Evolutionary conservation across 2,888 invertebrate species (phyloP), one percentile per base, ranked within the genome.

Genomic region (Fragum sueziense): DNA sequence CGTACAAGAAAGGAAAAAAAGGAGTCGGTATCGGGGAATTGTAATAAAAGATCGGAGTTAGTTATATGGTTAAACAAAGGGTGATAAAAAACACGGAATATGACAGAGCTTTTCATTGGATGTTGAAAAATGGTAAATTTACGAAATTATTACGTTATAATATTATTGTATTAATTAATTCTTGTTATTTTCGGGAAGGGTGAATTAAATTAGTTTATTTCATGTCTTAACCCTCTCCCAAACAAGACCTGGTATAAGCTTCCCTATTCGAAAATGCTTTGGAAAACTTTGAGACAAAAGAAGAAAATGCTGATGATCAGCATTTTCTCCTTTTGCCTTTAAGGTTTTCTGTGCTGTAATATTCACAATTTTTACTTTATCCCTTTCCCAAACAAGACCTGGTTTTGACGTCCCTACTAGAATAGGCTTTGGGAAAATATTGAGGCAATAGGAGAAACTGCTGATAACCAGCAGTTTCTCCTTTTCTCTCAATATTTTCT

Each of bases 41-140:
- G 41, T 65, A 65, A 65, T 65, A 41, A 65, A 65, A 41, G 65
- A n/a, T n/a, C n/a, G n/a, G n/a, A 37, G 4, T 65, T 37, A 65
- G 65, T 65, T 65, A 65, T 34, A 65, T 41, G 22, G 34, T 65
- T 65, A 41, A 41, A 65, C 65, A 65, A 65, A 65, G 65, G 65
- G 65, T 65, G 65, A 65, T 65, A 65, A 65, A 65, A 65, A 41
- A 65, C 22, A 4, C 14, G 17, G 41, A 27, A 65, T 65, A 65
- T 65, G 65, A 65, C 65, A 41, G 65, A 22, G 20, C 3, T 41
- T 41, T 41, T 41, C 22, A 9, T 34, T 65, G 65, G 65, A 65
- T n/a, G 41, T 65, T 29, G 34, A 65, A 57, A 65, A 65, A 65
- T 65, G 65, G 65, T 65, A 65, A 65, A 65, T 65, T 65, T 65